These are phyloP conservation scores for Capreolus pygargus DNA, from an alignment of 2,113 vertebrate genomes.

Conservation along the genomic window DNA sequence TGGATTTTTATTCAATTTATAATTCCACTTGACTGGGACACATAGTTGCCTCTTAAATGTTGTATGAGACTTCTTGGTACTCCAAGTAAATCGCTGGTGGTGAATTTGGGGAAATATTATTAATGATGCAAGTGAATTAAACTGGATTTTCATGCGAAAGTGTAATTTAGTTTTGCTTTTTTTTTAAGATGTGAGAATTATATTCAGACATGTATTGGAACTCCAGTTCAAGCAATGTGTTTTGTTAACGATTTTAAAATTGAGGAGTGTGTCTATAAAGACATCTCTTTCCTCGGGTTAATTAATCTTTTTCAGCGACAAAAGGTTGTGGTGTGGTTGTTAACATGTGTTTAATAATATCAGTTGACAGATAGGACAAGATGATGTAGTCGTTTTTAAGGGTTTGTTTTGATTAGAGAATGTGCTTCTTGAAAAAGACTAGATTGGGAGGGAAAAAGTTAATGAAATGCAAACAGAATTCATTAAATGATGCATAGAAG, in stretches of 20 bases:
- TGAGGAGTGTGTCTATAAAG: neutral
- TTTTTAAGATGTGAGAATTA: neutral
- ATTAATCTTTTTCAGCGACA: neutral
- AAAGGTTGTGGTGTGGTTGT: neutral
- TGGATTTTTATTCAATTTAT: neutral
- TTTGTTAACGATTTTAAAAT: constrained; percentile 23
- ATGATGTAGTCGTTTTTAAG: neutral
- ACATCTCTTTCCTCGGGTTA: neutral
- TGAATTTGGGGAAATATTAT: neutral
- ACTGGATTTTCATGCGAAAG: constrained; percentile 8
- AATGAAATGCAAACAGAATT: neutral
- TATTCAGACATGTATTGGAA: neutral
- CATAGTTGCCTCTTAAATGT: neutral
- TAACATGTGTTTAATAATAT: neutral
- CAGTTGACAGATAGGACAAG: neutral
- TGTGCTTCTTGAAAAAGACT: neutral
- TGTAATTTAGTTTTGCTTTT: neutral
- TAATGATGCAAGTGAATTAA: neutral
- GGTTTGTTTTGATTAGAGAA: neutral
- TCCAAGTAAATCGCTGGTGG: neutral
- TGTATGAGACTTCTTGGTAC: neutral
- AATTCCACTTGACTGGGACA: neutral
- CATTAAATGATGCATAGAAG: neutral
- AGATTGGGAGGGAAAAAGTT: neutral
- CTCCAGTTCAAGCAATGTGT: neutral